Base-by-base conservation (phyloP, 2,888 invertebrate genomes). In the Pammene aurita region DNA sequence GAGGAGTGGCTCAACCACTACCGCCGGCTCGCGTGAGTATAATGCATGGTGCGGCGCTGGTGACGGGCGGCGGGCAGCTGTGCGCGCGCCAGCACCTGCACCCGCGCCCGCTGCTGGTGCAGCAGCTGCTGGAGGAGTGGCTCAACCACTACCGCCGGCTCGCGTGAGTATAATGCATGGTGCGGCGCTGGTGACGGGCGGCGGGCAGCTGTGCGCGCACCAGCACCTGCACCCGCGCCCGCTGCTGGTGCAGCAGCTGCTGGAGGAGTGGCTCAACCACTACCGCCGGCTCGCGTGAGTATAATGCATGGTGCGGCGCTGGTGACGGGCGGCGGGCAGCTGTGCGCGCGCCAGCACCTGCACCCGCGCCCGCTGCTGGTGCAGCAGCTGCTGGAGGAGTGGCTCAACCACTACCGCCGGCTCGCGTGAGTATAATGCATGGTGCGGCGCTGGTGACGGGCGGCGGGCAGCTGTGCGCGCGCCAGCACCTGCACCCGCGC, bases 1-100 rank as follows among this genome's bases (percentile, higher is more conserved):
- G 72, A 97, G 83, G 97, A 97, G 86, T 98, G 98, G 98, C 92
- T 98, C 72, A 97, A 97, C 87, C 96, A 97, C 86, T 98, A 98
- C 85, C 93, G 97, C 77, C 94, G 96, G 81, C 94, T 96, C 82
- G 95, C 71, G 74, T 74, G 10, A 60, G 73, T 97, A 55, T 42
- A 42, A 4, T 10, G 95, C 52, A 95, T 98, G 80, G 93, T 98
- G 82, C 95, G 97, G 56, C 97, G 98, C 84, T 98, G 98, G 98
- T 96, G 76, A 96, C 97, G 0, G 96, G 96, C 80, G 96, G 96
- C 72, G 98, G 98, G n/a, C 93, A 96, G 65, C 92, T 98, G 76
- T 97, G 97, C 52, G 98, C 98, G 54, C 96, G 96, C 77, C 97
- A 97, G 88, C 95, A 95, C 78, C 92, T 97, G 67, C 95, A 95